Percentiles rank a stretch among this genome's conserved stretches.
These are phyloP conservation scores for Cistogaster globosa DNA, from an alignment of 2,888 invertebrate species.

Conservation along the genomic window DNA sequence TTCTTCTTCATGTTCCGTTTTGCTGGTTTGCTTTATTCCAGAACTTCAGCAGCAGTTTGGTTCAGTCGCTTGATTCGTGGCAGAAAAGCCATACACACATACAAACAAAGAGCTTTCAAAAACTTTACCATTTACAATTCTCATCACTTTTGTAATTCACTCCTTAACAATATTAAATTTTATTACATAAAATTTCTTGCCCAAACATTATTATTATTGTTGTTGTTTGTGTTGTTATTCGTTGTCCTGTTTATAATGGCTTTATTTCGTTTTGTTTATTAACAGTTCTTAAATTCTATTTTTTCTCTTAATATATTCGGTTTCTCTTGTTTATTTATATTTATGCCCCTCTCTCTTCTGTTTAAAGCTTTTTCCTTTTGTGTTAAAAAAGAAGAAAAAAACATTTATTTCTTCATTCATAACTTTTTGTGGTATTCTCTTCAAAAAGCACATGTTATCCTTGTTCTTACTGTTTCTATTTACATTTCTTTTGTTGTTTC, in stretches of 20 bases:
- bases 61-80: neutral
- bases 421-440: neutral
- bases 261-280: constrained; percentile 21
- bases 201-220: neutral
- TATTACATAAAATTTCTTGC: constrained; percentile 10
- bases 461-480: constrained; percentile 56
- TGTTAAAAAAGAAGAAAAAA: neutral
- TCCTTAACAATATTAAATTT: constrained; percentile 15
- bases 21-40: constrained; percentile 17
- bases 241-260: constrained; percentile 26
- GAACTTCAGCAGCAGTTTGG: neutral
- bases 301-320: neutral
- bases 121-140: constrained; percentile 20
- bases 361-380: constrained; percentile 31
- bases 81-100: neutral
- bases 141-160: constrained; percentile 34
- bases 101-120: constrained; percentile 20
- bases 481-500: neutral
- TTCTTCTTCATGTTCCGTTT: constrained; percentile 16
- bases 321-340: neutral
- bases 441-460: constrained; percentile 66
- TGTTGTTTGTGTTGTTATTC: constrained; percentile 6
- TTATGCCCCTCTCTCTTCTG: neutral
- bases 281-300: constrained; percentile 6
- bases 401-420: constrained; percentile 47